Percentiles rank a stretch among this genome's conserved stretches.
phyloP scores from a whole-genome alignment of 2,113 vertebrate species.

The Misgurnus mizolepis region DNA sequence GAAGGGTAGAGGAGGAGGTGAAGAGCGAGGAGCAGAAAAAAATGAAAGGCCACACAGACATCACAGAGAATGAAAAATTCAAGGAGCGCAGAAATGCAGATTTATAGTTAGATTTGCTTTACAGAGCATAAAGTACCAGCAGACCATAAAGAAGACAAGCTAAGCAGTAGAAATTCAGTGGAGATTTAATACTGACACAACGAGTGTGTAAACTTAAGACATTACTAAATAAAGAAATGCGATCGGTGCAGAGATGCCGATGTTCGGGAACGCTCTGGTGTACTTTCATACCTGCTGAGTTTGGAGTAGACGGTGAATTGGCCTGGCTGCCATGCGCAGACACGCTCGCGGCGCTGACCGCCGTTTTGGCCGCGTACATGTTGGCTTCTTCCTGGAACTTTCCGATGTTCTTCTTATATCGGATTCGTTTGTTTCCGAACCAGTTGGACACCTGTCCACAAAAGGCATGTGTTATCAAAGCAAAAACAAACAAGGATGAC shows the following conservation, averaged over 20 bases:
- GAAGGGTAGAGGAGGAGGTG: slow-evolving; percentile 40
- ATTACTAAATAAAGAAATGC: no score
- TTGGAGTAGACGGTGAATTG: slow-evolving; percentile 98
- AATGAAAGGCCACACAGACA: not conserved
- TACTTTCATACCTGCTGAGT: slow-evolving; percentile 94
- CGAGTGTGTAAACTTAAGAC: not conserved
- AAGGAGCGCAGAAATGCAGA: slow-evolving; percentile 31
- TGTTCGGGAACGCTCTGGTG: slow-evolving; percentile 21
- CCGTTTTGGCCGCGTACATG: slow-evolving; percentile 99
- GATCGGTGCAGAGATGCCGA: slow-evolving; percentile 49
- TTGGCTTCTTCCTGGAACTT: slow-evolving; percentile 99
- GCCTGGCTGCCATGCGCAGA: slow-evolving; percentile 99
- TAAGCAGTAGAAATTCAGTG: slow-evolving; percentile 31
- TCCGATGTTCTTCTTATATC: slow-evolving; percentile 99
- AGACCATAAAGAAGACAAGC: slow-evolving; percentile 36
- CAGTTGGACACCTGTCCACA: slow-evolving; percentile 96
- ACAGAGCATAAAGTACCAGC: slow-evolving; percentile 44
- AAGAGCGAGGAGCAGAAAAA: not conserved
- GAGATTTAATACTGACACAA: not conserved
- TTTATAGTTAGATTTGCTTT: slow-evolving; percentile 44
- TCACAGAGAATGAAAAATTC: slow-evolving; percentile 8
- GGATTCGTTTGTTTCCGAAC: slow-evolving; percentile 99
- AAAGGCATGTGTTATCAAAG: slow-evolving; percentile 9
- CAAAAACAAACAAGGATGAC: not conserved
- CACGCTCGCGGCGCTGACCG: slow-evolving; percentile 94